phyloP scores from a whole-genome alignment of 2,797 vertebrate genomes.

The Typhlichthys subterraneus region DNA sequence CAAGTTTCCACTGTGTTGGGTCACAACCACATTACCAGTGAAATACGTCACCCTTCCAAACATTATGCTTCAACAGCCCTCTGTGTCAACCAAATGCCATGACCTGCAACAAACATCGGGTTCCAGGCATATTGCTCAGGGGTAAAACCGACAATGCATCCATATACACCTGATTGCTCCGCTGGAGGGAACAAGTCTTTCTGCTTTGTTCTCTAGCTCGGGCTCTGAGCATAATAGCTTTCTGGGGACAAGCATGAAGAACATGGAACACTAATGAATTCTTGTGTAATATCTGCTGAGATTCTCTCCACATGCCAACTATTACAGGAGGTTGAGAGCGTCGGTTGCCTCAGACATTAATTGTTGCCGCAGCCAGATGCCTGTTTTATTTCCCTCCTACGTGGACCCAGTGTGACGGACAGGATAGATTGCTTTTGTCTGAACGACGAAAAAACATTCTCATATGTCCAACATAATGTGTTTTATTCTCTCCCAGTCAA shows the following conservation, averaged over 20 bases:
- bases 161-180: too few species aligned
- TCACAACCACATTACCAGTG: too few species aligned
- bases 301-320: conserved; percentile 65
- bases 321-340: conserved; percentile 70
- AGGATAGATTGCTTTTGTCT: conserved; percentile 55
- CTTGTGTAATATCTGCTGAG: conserved; percentile 72
- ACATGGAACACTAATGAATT: conserved; percentile 69
- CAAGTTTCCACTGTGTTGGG: too few species aligned
- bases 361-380: conserved; percentile 69
- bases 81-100: too few species aligned
- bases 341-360: conserved; percentile 64
- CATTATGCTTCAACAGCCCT: too few species aligned
- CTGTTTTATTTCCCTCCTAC: conserved; percentile 48
- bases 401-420: conserved; percentile 54
- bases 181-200: too few species aligned
- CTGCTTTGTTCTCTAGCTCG: conserved; percentile 23
- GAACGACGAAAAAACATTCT: conserved; percentile 33
- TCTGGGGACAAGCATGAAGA: conserved; percentile 64
- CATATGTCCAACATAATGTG: conserved; percentile 19
- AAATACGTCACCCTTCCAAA: too few species aligned
- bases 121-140: conserved; percentile 7
- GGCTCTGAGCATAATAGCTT: conserved; percentile 61
- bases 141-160: too few species aligned
- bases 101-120: neutral
- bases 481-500: too few species aligned